phyloP scores from a whole-genome alignment of 2,797 vertebrate species.

The Sebastes nivosus region DNA sequence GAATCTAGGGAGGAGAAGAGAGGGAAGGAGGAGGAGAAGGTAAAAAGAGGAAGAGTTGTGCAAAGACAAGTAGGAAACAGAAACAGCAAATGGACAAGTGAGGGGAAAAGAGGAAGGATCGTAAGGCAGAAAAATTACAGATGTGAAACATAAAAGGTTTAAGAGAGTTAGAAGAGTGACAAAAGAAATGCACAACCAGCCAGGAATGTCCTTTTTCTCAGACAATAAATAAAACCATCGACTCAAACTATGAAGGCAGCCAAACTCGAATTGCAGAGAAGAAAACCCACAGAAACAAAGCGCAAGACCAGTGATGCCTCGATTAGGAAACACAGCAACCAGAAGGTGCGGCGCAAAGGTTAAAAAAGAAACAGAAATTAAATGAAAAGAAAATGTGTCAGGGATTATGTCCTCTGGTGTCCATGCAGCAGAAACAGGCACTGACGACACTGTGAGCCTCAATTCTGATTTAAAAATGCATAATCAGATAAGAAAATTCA shows the following conservation, averaged over 20 bases:
- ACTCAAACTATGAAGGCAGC: conserved; percentile 42
- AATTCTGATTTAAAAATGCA: conserved; percentile 3
- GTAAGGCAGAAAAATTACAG: neutral
- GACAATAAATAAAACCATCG: conserved; percentile 27
- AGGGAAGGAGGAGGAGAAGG: conserved; percentile 24
- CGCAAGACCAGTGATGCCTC: conserved; percentile 34
- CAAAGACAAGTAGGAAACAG: conserved; percentile 9
- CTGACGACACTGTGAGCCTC: neutral
- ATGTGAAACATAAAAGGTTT: neutral
- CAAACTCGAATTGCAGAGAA: conserved; percentile 34
- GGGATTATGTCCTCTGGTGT: conserved; percentile 36
- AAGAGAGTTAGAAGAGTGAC: neutral
- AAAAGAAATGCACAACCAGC: conserved; percentile 41
- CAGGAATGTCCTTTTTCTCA: neutral
- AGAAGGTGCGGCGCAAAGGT: conserved; percentile 38
- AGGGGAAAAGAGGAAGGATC: neutral
- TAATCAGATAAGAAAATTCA: neutral
- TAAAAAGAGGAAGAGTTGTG: conserved; percentile 7
- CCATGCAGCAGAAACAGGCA: conserved; percentile 66
- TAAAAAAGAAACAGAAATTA: neutral
- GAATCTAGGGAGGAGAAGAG: conserved; percentile 81
- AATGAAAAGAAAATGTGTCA: conserved; percentile 13
- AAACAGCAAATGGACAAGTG: conserved; percentile 18
- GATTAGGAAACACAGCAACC: conserved; percentile 17
- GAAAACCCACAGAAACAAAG: conserved; percentile 53